Evolutionary conservation across 2,888 invertebrate species (phyloP), one percentile per base, ranked within the genome.

Genomic region (Lasioglossum oenotherae): DNA sequence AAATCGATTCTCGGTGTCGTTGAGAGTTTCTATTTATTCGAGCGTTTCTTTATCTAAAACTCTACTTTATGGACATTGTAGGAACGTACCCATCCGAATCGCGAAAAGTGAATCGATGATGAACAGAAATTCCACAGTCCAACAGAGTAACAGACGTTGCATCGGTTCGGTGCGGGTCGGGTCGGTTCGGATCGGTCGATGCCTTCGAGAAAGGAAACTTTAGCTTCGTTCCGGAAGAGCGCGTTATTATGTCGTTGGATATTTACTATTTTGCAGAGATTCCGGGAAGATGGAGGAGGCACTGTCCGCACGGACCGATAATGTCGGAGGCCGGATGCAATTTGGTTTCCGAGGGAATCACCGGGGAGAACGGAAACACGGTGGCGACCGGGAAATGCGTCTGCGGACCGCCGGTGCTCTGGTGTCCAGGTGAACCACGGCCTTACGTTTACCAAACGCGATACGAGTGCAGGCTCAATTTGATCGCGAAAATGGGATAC

Each of bases 391-490:
- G 94, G 73, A 93, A 90, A 82, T 95, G 95, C 88, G 93, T 94
- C 60, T 95, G 95, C 84, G 95, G 95, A 78, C 93, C 92, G 10
- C 90, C 94, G 60, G 94, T 95, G 31, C 93, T 91, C 19, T 95
- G 95, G 95, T 95, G 95, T 80, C 94, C 94, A 41, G 93, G 90
- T 46, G 94, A 95, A 83, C 92, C 94, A 0, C 91, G 89, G 78
- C 95, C 95, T 27, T 95, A 95, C 91, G 92, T 91, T 75, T 95
- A 93, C 89, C 89, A 88, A 82, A 94, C 93, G 79, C 91, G 91
- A 49, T 94, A 93, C 90, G 95, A 94, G 88, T 95, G 95, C 92
- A 92, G 93, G 89, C 94, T 95, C 75, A 95, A 95, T 91, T 90
- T 95, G 82, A 93, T 92, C 23, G 94, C 94, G 19, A 95, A 95